Conservation (phyloP, 2,113 vertebrate genomes). For the Tricholaema leucomelas region DNA sequence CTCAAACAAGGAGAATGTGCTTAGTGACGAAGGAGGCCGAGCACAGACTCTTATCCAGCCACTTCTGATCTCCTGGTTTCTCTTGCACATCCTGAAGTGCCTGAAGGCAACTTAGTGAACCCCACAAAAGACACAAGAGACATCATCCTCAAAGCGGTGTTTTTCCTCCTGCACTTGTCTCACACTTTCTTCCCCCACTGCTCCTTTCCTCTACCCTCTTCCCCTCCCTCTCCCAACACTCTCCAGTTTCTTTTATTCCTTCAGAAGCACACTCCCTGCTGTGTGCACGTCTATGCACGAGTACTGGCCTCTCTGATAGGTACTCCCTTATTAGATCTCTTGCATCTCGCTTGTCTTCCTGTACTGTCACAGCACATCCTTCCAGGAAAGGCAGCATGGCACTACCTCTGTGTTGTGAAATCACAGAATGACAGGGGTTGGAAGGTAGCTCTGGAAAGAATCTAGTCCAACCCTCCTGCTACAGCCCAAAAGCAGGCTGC, state of each 20-base stretch:
- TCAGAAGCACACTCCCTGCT: not conserved
- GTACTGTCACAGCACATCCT: rapidly evolving
- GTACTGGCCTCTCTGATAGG: not conserved
- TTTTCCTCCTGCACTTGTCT: not conserved
- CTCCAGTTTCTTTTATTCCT: not conserved
- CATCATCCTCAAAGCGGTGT: not conserved
- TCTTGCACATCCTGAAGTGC: not conserved
- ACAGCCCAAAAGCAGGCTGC: not conserved
- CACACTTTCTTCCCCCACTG: not conserved
- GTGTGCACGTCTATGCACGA: rapidly evolving
- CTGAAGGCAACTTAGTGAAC: conserved; percentile 24
- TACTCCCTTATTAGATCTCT: not conserved
- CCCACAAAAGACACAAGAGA: not conserved
- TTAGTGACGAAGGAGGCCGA: not conserved
- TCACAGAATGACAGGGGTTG: not conserved
- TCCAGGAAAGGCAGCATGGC: not conserved
- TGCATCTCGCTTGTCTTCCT: not conserved
- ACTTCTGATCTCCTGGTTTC: not conserved
- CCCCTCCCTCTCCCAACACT: not conserved
- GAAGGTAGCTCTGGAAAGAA: not conserved
- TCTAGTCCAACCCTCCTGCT: not conserved
- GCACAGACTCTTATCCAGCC: conserved; percentile 7
- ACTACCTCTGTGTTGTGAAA: not conserved
- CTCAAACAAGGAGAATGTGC: not conserved
- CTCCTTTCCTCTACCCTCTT: not conserved